These are phyloP conservation scores for Sphaerophoria rueppellii DNA, from an alignment of 2,888 invertebrate species.

Conservation along the genomic window DNA sequence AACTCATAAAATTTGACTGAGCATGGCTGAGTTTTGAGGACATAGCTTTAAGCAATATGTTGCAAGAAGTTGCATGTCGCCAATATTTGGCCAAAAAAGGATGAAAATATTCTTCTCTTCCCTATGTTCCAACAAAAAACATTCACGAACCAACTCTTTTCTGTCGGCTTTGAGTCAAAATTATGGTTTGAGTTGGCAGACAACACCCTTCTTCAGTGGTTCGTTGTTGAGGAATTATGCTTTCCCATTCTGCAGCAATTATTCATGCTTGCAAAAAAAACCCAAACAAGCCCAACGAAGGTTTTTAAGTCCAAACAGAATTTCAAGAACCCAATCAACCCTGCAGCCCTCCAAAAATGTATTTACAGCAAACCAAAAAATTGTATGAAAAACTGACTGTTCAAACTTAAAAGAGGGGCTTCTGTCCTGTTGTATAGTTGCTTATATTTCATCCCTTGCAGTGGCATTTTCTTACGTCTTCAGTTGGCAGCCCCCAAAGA, in stretches of 20 bases:
- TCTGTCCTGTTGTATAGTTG: neutral
- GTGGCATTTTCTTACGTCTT: constrained; percentile 59
- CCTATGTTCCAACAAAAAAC: no score
- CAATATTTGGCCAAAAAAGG: constrained; percentile 52
- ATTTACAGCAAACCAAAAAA: neutral
- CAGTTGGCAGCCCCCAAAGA: constrained; percentile 3
- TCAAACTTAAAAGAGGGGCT: constrained; percentile 30
- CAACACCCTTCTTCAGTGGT: constrained; percentile 52
- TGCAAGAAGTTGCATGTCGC: constrained; percentile 61
- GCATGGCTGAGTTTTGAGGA: no score
- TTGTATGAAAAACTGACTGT: neutral
- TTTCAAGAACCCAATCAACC: constrained; percentile 29
- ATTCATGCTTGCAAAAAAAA: constrained; percentile 12
- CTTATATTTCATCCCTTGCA: constrained; percentile 61
- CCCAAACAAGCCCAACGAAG: constrained; percentile 7
- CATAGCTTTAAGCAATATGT: constrained; percentile 24
- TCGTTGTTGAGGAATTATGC: constrained; percentile 35
- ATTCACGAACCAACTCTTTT: neutral
- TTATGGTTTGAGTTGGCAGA: constrained; percentile 46
- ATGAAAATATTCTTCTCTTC: neutral
- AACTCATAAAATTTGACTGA: no score
- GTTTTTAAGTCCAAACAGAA: constrained; percentile 41
- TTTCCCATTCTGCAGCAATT: constrained; percentile 20
- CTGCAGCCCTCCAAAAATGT: neutral
- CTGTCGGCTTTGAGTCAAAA: neutral